These are phyloP conservation scores for Hephaestus fuliginosus DNA, from an alignment of 2,797 vertebrate species.

Conservation along the genomic window DNA sequence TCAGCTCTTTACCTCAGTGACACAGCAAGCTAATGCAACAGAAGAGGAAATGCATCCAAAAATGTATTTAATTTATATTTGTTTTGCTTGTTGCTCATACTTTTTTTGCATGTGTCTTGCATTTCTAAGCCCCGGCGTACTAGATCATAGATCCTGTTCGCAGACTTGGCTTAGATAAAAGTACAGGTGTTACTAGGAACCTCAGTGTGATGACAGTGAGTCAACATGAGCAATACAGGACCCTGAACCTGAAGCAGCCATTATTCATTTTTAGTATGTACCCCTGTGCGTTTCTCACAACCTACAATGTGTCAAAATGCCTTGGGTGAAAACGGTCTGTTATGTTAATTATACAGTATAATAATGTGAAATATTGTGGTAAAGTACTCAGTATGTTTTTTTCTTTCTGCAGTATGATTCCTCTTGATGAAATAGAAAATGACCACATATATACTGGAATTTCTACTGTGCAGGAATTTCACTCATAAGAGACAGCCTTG, in stretches of 20 bases:
- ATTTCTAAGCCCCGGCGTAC: not conserved
- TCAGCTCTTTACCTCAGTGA: conserved; percentile 43
- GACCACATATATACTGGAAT: not conserved
- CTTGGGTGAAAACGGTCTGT: not conserved
- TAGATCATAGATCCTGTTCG: not conserved
- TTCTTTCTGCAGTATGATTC: not conserved
- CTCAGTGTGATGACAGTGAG: not conserved
- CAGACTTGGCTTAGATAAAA: not conserved
- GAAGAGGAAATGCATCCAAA: conserved; percentile 20
- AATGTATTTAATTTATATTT: not conserved
- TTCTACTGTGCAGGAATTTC: not conserved
- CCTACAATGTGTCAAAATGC: not conserved
- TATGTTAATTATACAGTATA: not conserved
- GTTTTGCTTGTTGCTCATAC: not conserved
- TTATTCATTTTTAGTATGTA: not conserved
- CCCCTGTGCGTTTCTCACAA: not conserved
- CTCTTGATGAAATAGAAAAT: not conserved
- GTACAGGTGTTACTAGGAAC: not conserved
- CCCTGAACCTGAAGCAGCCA: not conserved
- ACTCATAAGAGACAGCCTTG: not conserved
- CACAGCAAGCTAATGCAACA: conserved; percentile 30
- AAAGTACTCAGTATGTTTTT: not conserved
- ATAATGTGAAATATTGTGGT: not conserved
- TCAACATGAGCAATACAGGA: not conserved
- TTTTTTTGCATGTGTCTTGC: not conserved